A percentile compares a stretch with the other conserved stretches of the same genome.
These are phyloP conservation scores for Pristionchus mayeri DNA, from an alignment of 2,888 invertebrate species.

Conservation along the genomic window DNA sequence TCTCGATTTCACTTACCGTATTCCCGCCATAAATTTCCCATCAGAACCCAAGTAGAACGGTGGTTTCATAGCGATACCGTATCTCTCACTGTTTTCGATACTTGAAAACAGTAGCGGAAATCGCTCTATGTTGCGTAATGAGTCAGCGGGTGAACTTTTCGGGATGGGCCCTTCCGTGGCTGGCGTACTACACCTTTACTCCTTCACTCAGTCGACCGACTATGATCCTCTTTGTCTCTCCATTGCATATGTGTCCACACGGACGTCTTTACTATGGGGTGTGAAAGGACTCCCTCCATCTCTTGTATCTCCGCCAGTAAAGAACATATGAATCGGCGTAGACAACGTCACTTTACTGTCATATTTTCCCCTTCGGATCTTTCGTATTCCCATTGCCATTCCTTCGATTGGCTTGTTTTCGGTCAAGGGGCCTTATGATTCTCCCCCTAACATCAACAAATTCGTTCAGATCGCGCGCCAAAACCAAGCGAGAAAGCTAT, in stretches of 20 bases:
- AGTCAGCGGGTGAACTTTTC: conserved; percentile 1
- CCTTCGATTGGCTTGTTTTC: background rate
- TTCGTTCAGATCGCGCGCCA: background rate
- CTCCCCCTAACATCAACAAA: background rate
- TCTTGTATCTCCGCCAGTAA: background rate
- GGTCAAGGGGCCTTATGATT: background rate
- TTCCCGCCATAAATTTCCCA: too few species aligned
- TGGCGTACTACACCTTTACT: conserved; percentile 4
- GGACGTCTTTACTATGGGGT: background rate
- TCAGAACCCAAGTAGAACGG: too few species aligned
- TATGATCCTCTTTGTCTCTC: conserved; percentile 26
- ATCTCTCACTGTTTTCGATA: background rate
- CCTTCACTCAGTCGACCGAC: background rate
- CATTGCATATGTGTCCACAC: background rate
- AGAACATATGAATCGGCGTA: too few species aligned
- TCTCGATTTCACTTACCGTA: conserved; percentile 23
- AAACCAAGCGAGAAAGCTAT: background rate
- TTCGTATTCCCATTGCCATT: background rate
- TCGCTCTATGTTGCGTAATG: conserved; percentile 19
- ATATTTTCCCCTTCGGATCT: background rate
- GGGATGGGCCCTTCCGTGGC: background rate
- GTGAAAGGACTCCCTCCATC: background rate
- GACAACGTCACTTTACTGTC: too few species aligned
- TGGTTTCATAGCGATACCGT: background rate
- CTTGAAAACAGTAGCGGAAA: background rate